Evolutionary conservation across 2,888 invertebrate genomes (phyloP).

Genomic region (Aphrophora alni): DNA sequence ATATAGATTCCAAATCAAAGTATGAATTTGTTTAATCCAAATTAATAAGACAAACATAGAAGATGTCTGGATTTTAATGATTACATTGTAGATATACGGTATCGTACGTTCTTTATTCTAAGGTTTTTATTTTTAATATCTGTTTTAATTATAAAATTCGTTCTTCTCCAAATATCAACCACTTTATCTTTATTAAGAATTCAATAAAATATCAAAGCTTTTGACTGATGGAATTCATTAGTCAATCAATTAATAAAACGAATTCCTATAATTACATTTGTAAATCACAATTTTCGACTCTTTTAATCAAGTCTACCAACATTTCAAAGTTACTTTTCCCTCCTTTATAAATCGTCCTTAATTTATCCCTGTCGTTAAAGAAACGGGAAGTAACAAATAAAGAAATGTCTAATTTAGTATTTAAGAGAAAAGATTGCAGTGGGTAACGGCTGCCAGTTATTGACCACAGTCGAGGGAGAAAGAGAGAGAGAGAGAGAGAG

Average conservation of each 20-base stretch:
- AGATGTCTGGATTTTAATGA: no score
- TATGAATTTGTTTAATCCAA: no score
- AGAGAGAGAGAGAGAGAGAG: background rate
- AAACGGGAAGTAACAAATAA: background rate
- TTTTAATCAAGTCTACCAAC: background rate
- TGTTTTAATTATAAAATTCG: no score
- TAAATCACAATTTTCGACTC: background rate
- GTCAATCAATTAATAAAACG: background rate
- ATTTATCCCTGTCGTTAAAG: background rate
- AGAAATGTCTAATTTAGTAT: background rate
- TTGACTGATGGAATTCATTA: background rate
- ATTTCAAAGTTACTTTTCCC: background rate
- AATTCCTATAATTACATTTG: background rate
- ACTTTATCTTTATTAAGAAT: no score
- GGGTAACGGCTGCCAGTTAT: background rate
- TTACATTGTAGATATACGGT: no score
- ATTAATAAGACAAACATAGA: no score
- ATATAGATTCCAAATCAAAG: no score
- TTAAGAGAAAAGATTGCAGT: slow-evolving; percentile 2
- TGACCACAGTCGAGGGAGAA: background rate
- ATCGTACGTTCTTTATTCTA: no score
- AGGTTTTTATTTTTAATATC: no score
- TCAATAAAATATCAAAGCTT: no score
- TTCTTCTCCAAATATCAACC: no score
- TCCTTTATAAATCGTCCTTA: background rate